phyloP scores from a whole-genome alignment of 1,140 invertebrate species.

The Myzus persicae region DNA sequence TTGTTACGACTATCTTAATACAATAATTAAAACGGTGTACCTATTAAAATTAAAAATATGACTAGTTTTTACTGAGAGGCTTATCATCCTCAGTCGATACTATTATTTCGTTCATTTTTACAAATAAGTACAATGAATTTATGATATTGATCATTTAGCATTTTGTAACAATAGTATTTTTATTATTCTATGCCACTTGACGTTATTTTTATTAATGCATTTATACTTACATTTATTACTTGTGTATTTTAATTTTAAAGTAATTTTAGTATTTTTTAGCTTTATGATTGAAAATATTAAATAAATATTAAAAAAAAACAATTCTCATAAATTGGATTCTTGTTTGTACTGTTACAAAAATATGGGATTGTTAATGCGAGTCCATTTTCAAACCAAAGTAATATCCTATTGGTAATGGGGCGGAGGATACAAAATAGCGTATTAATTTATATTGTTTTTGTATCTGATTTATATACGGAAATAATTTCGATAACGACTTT shows the following conservation, averaged over 20 bases:
- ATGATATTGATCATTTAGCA: not conserved
- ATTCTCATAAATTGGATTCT: not conserved
- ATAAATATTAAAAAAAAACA: not conserved
- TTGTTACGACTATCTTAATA: too few species aligned
- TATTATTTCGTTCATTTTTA: not conserved
- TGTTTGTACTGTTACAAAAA: not conserved
- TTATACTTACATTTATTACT: not conserved
- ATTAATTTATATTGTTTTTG: constrained; percentile 13
- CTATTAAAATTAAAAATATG: not conserved
- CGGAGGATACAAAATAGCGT: not conserved
- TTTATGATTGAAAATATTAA: not conserved
- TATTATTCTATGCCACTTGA: not conserved
- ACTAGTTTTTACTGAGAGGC: too few species aligned
- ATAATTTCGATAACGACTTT: not conserved
- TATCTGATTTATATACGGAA: not conserved
- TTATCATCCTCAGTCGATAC: not conserved
- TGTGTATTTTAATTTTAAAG: not conserved
- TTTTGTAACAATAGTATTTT: not conserved
- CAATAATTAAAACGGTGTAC: too few species aligned
- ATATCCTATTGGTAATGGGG: not conserved
- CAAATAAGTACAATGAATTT: not conserved
- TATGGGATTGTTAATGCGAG: not conserved
- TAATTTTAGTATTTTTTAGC: not conserved
- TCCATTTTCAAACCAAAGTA: not conserved
- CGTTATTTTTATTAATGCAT: not conserved